Percentiles rank a stretch among this genome's conserved stretches.
Evolutionary conservation across 2,113 vertebrate genomes (phyloP).

Genomic region (Suricata suricatta): DNA sequence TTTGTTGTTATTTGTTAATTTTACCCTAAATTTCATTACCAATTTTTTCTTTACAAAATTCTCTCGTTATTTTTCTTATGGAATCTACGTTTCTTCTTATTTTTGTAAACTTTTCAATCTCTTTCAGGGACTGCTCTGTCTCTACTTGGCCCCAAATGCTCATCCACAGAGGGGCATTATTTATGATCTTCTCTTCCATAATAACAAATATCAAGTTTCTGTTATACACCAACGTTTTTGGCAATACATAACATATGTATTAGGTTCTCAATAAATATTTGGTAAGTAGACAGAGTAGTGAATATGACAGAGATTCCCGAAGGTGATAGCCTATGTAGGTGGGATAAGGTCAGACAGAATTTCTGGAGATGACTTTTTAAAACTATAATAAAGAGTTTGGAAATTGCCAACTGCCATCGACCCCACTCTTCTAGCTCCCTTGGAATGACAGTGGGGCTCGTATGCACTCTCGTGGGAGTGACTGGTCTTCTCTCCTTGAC

Average conservation of each 20-base stretch:
- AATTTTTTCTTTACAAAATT: neutral
- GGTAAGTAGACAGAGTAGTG: neutral
- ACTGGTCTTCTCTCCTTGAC: neutral
- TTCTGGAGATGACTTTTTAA: neutral
- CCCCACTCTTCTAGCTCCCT: neutral
- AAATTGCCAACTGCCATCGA: neutral
- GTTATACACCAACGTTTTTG: neutral
- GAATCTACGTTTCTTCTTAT: neutral
- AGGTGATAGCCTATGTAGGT: neutral
- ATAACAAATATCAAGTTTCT: neutral
- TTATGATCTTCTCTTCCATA: neutral
- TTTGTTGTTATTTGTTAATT: neutral
- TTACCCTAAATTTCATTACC: neutral
- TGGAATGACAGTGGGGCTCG: neutral
- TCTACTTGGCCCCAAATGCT: neutral
- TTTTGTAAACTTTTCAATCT: neutral
- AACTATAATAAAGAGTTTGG: neutral
- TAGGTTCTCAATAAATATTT: neutral
- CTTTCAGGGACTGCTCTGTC: rapidly evolving
- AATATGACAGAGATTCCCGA: neutral
- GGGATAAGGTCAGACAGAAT: neutral
- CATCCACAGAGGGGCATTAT: neutral
- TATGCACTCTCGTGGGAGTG: neutral
- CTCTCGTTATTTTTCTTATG: neutral
- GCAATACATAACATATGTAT: neutral